Percentiles rank a stretch among this genome's conserved stretches.
These are phyloP conservation scores for Columba livia DNA, from an alignment of 2,113 vertebrate species.

Conservation along the genomic window DNA sequence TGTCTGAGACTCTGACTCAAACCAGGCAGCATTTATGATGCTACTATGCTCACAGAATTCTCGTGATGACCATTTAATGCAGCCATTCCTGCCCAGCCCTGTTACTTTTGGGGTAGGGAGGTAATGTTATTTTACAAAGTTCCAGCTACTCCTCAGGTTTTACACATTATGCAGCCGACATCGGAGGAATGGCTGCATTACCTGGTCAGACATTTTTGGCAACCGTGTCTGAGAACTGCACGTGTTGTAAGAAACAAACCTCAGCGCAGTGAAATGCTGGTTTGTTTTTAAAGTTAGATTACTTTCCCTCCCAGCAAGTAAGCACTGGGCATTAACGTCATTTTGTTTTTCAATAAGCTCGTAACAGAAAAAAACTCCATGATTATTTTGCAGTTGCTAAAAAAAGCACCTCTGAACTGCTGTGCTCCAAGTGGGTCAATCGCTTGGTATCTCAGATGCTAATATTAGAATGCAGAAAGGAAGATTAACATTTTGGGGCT, in stretches of 20 bases:
- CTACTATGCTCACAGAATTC: constrained; percentile 57
- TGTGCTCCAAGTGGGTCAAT: constrained; percentile 55
- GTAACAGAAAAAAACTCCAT: constrained; percentile 61
- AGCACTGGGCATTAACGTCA: neutral
- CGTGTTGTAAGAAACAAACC: constrained; percentile 76
- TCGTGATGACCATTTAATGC: neutral
- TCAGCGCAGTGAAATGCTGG: constrained; percentile 71
- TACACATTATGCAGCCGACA: neutral
- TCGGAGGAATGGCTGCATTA: constrained; percentile 67
- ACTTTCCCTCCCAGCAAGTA: constrained; percentile 31
- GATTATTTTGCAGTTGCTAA: constrained; percentile 63
- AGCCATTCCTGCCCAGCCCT: constrained; percentile 31
- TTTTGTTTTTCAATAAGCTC: constrained; percentile 18
- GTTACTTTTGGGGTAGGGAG: neutral
- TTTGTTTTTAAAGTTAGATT: neutral
- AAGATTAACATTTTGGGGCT: constrained; percentile 31
- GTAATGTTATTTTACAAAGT: neutral
- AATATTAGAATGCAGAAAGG: constrained; percentile 43
- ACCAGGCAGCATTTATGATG: constrained; percentile 44
- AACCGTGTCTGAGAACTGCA: constrained; percentile 81
- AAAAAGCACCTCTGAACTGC: constrained; percentile 64
- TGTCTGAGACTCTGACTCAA: constrained; percentile 63
- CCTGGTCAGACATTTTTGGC: constrained; percentile 81
- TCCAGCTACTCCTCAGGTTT: neutral
- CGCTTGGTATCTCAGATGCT: constrained; percentile 51